Evolutionary conservation across 2,113 vertebrate species (phyloP), one percentile per base, ranked within the genome.

Genomic region (Setophaga coronata): DNA sequence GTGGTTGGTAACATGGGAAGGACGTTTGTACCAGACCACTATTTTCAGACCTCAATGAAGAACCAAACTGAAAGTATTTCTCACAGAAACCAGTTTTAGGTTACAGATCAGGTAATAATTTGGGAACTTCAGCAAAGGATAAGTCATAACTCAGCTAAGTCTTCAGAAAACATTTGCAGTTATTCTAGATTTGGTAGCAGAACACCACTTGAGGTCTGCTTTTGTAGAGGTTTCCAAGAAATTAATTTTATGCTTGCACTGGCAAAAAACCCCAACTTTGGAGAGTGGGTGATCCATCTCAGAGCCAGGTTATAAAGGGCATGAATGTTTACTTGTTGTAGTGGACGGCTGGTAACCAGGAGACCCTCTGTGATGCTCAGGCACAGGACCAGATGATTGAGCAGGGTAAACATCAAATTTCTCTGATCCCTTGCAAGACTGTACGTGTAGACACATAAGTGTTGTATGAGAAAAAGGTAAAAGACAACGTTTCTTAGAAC

Each of bases 41-140:
- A 23, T 81, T 81, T 89, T 83, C 64, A 93, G 74, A 87, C 84
- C 81, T 72, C 33, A 8, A 7, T 34, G 73, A 89, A 57, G 47
- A 70, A 73, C 87, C 43, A 73, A 67, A 85, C 81, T 72, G 82
- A 93, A 93, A 92, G 58, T 70, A 65, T 74, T 95, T 96, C 91
- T 89, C 61, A 86, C 1, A 0, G 92, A 88, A 91, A 53, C 61
- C 10, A 4, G 31, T 56, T 87, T 90, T 87, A 71, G 48, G 43
- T 89, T 87, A 64, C 33, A 78, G n/a, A 16, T 48, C 72, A 78
- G 51, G 51, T 67, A 86, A 77, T 66, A 74, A 62, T 51, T 81
- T 71, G 45, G n/a, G 73, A 95, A 87, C 65, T 74, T 87, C 82
- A 89, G 40, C 69, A 74, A 79, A 94, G 72, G 40, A 40, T 43